Conservation (phyloP, 2,113 vertebrate genomes). For the Morone saxatilis region DNA sequence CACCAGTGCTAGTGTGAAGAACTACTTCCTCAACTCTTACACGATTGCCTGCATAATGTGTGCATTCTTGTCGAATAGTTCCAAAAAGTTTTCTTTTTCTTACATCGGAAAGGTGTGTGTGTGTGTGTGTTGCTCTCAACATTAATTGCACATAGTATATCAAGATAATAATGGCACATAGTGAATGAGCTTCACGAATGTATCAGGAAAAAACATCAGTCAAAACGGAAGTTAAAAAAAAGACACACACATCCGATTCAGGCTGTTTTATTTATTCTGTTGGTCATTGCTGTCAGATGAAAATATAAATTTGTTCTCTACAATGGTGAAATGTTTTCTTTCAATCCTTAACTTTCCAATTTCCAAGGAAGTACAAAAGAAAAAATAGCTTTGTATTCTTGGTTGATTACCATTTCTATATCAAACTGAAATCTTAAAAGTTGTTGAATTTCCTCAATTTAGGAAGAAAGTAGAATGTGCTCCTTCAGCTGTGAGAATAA, state of each 20-base stretch:
- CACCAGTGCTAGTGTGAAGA: neutral
- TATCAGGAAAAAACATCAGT: neutral
- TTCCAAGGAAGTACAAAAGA: neutral
- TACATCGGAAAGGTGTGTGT: no score
- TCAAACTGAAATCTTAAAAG: neutral
- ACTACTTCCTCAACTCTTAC: neutral
- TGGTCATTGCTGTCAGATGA: neutral
- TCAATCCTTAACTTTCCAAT: neutral
- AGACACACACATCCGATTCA: no score
- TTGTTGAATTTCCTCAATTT: neutral
- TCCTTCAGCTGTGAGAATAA: neutral
- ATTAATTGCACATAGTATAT: neutral
- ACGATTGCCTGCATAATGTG: neutral
- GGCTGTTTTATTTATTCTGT: no score
- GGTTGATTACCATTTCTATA: neutral
- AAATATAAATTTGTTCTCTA: neutral
- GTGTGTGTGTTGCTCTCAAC: neutral
- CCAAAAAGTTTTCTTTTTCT: no score
- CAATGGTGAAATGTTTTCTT: neutral
- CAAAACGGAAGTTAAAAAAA: neutral
- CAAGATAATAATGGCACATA: neutral
- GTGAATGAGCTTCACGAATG: constrained; percentile 4
- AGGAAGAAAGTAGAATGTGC: no score
- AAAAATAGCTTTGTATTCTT: neutral
- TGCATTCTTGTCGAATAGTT: no score